Evolutionary conservation across 2,113 vertebrate species (phyloP), one percentile per base, ranked within the genome.

Genomic region (Geococcyx californianus): DNA sequence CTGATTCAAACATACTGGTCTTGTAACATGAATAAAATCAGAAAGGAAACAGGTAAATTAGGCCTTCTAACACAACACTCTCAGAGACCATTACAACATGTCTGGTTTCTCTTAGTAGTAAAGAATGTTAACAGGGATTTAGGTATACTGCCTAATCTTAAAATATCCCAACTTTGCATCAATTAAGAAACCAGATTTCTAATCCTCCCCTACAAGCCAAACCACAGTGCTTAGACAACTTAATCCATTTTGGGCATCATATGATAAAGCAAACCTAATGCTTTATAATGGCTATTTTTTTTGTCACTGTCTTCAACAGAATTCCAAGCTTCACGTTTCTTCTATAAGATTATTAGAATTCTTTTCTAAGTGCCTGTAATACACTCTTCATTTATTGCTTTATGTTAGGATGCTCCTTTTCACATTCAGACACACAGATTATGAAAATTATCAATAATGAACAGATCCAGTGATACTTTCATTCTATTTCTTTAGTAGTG

Each of bases 91-190:
- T 10, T 62, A 11, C 0, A 16, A 33, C 23, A 25, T 4, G 25
- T 9, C 44, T 4, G 1, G 11, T 14, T 77, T 81, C 68, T 6
- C 0, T 4, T 3, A 34, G 14, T 2, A 92, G 55, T 4, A 3
- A 66, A 62, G 34, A 42, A 74, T 42, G 45, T 44, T 67, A 91
- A 52, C 0, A 5, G 33, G 85, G 26, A 78, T 47, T n/a, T 34
- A 42, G 26, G 34, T 42, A 88, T 5, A 18, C 10, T 25, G 16
- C n/a, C 91, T 81, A 38, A 80, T 58, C 81, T 44, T 70, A 31
- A 78, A 84, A 33, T 0, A 77, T 11, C 21, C 28, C 13, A 66
- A 23, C 23, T 49, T 44, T 14, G 42, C 47, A 75, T 28, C 56
- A 51, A 3, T 26, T 51, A 70, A 75, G 58, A 29, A 90, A 85